phyloP scores from a whole-genome alignment of 2,797 vertebrate genomes.

The Lerista edwardsae region DNA sequence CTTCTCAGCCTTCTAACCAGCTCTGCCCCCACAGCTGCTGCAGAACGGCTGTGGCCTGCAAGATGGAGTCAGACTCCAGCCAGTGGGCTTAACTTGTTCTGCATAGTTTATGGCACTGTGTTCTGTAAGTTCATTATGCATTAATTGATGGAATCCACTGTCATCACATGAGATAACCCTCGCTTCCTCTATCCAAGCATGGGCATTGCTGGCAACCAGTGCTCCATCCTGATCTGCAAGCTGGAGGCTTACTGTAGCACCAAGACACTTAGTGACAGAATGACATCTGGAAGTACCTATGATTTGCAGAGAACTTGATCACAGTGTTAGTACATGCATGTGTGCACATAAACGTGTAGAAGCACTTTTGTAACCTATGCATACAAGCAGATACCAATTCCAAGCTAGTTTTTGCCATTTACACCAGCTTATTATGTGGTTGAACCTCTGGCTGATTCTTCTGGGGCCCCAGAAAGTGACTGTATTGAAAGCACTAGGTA shows the following conservation, averaged over 20 bases:
- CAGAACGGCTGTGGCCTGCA: too few relatives aligned
- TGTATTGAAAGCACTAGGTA: not conserved
- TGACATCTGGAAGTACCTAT: not conserved
- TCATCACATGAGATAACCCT: not conserved
- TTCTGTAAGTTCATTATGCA: not conserved
- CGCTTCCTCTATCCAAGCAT: not conserved
- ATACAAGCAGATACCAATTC: constrained; percentile 42
- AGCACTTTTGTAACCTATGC: not conserved
- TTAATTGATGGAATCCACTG: not conserved
- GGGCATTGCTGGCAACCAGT: not conserved
- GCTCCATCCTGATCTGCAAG: not conserved
- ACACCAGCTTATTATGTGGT: not conserved
- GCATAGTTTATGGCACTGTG: too few relatives aligned
- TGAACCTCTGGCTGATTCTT: not conserved
- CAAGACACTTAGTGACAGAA: not conserved
- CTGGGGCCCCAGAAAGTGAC: not conserved
- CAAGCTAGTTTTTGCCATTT: not conserved
- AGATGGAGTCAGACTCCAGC: too few relatives aligned
- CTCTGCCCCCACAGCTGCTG: too few relatives aligned
- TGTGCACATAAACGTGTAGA: not conserved
- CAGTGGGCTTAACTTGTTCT: too few relatives aligned
- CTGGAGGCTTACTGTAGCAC: too few relatives aligned
- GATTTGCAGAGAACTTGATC: constrained; percentile 18
- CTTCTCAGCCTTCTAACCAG: too few relatives aligned
- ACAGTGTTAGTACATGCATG: not conserved